Conservation (phyloP, 2,888 invertebrate genomes). For the Toxonevra muliebris region DNA sequence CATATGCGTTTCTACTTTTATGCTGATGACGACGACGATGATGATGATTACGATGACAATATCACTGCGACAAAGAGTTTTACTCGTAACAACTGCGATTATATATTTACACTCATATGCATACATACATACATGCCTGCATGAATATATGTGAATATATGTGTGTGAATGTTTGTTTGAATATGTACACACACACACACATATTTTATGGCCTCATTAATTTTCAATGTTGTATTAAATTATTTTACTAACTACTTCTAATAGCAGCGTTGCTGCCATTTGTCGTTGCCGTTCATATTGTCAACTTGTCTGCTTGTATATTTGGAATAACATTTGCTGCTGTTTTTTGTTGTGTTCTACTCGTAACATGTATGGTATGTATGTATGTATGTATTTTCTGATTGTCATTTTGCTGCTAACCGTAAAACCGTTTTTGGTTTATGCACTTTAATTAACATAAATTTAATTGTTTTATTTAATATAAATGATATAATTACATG, state of each 20-base stretch:
- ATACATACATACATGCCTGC: conserved; percentile 31
- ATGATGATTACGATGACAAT: conserved; percentile 32
- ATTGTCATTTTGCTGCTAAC: not conserved
- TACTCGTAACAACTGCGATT: not conserved
- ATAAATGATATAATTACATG: conserved; percentile 57
- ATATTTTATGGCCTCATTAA: conserved; percentile 58
- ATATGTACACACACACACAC: conserved; percentile 8
- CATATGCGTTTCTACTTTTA: no score
- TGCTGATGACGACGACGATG: no score
- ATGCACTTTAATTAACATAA: conserved; percentile 50
- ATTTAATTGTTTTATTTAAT: conserved; percentile 58
- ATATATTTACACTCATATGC: conserved; percentile 13
- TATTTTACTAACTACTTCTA: conserved; percentile 30
- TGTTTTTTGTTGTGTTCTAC: not conserved
- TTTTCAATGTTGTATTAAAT: conserved; percentile 56
- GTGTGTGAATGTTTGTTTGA: conserved; percentile 17
- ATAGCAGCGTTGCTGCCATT: not conserved
- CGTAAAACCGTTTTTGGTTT: no score
- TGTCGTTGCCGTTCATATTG: conserved; percentile 12
- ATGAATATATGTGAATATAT: conserved; percentile 38
- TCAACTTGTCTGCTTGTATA: not conserved
- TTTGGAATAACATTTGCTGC: not conserved
- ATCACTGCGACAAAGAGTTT: no score
- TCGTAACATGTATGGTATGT: no score
- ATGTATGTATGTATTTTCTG: not conserved